Evolutionary conservation across 2,888 invertebrate genomes (phyloP).

Genomic region (Zhengitettix transpicula): DNA sequence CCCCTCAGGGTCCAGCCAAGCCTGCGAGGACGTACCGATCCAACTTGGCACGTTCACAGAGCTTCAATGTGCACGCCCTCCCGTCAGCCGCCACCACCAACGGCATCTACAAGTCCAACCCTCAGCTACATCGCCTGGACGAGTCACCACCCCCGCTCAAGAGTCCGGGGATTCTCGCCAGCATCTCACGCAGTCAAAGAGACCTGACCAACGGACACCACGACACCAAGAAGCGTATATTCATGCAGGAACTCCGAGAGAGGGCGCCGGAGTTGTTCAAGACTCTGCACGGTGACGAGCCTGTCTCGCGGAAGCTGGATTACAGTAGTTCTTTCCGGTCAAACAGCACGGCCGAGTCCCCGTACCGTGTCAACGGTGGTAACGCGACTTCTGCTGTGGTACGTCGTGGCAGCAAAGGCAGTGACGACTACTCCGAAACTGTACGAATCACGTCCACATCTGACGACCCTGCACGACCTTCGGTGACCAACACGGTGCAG

Average conservation of each 20-base stretch:
- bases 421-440: constrained; percentile 54
- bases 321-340: constrained; percentile 2
- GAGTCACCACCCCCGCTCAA: constrained; percentile 57
- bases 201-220: constrained; percentile 45
- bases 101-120: constrained; percentile 50
- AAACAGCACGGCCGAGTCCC: constrained; percentile 1
- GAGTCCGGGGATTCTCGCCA: constrained; percentile 73
- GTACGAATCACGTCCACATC: constrained; percentile 44
- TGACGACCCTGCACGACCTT: constrained; percentile 47
- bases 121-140: constrained; percentile 52
- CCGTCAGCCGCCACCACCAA: constrained; percentile 20
- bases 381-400: constrained; percentile 2
- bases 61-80: constrained; percentile 61
- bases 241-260: constrained; percentile 49
- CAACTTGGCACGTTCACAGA: constrained; percentile 56
- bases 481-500: constrained; percentile 52
- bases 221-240: constrained; percentile 44
- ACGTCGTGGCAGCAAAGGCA: constrained; percentile 33
- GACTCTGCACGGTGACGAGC: constrained; percentile 43
- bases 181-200: constrained; percentile 67
- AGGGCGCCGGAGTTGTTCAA: constrained; percentile 53
- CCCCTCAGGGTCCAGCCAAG: constrained; percentile 45
- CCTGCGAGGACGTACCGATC: constrained; percentile 66
- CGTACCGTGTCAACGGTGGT: background rate
- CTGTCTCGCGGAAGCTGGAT: background rate